Conservation (phyloP, 2,797 vertebrate species). For the Chiroxiphia lanceolata region DNA sequence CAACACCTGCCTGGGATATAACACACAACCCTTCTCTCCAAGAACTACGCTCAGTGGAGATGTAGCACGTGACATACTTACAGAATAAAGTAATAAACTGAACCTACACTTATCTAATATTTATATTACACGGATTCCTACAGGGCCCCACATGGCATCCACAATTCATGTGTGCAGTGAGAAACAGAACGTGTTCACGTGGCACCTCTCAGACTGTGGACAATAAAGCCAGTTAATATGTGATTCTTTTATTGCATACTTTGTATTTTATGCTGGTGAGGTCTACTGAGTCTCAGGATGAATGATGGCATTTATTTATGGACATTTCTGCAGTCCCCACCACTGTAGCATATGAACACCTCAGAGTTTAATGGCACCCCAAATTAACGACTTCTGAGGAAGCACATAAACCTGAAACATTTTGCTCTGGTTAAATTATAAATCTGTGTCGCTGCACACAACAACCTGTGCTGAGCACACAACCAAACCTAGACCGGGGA, state of each 20-base stretch:
- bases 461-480: background rate
- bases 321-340: background rate
- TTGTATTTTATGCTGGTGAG: conserved; percentile 16
- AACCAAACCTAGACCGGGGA: background rate
- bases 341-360: background rate
- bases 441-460: background rate
- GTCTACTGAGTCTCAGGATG: background rate
- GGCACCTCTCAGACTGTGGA: background rate
- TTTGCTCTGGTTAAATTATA: background rate
- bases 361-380: conserved; percentile 22
- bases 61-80: background rate
- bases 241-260: background rate
- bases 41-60: background rate
- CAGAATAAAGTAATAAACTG: conserved; percentile 5
- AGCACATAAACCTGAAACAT: conserved; percentile 21
- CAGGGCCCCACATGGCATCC: background rate
- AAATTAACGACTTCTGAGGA: conserved; percentile 24
- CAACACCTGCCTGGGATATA: background rate
- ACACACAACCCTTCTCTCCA: background rate
- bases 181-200: background rate
- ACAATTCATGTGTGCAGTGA: background rate
- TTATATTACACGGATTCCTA: conserved; percentile 22
- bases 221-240: conserved; percentile 3
- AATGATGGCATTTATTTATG: conserved; percentile 40
- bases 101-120: conserved; percentile 28